These are phyloP conservation scores for Cremastinae sp. DNA, from an alignment of 2,888 invertebrate genomes.

Conservation along the genomic window DNA sequence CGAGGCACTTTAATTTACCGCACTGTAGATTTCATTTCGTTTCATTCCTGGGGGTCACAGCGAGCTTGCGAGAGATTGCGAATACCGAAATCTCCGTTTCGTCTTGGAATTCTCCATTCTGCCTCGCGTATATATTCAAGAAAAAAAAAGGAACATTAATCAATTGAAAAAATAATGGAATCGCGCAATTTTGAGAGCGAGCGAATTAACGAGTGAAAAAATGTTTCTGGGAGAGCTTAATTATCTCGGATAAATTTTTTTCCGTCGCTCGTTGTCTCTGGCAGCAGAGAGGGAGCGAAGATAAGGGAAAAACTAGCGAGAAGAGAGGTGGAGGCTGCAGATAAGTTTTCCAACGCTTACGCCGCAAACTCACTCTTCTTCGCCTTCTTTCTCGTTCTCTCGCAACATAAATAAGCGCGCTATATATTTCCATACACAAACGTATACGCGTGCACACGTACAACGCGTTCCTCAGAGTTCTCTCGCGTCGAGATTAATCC, in stretches of 20 bases:
- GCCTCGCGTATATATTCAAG: too few species aligned
- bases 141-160: too few species aligned
- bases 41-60: conserved; percentile 65
- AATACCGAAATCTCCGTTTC: conserved; percentile 2
- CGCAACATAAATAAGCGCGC: conserved; percentile 30
- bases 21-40: conserved; percentile 78
- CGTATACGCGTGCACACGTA: conserved; percentile 12
- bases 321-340: conserved; percentile 33
- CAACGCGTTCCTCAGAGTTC: conserved; percentile 52
- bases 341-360: conserved; percentile 57
- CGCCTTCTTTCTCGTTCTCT: conserved; percentile 42
- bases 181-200: too few species aligned
- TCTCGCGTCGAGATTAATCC: conserved; percentile 71
- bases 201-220: neutral
- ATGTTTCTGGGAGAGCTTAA: conserved; percentile 14
- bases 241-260: conserved; percentile 13
- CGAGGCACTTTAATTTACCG: conserved; percentile 79
- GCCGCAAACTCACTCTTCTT: conserved; percentile 30
- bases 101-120: neutral
- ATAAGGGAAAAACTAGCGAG: neutral
- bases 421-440: conserved; percentile 13
- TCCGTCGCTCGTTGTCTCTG: neutral
- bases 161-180: neutral
- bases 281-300: neutral
- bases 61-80: conserved; percentile 47